Evolutionary conservation across 2,888 invertebrate species (phyloP), one percentile per base, ranked within the genome.

Genomic region (Mesorhabditis spiculigera): DNA sequence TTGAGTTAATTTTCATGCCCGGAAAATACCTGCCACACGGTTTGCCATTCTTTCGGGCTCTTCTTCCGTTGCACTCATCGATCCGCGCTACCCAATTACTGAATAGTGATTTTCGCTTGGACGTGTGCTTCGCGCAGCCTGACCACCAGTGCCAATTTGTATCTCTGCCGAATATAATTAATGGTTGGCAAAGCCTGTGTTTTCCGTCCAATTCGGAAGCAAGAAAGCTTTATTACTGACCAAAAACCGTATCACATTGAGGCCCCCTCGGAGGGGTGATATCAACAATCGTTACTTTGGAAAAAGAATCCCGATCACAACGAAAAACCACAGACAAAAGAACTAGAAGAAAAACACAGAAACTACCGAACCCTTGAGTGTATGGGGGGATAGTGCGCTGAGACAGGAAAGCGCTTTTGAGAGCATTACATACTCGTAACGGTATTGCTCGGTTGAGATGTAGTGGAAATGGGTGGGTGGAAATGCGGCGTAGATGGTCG

Each of bases 401-500:
- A 50, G n/a, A 50, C 8, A 50, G 58, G n/a, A 50, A 50, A 28
- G 28, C 28, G 28, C 3, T 28, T 28, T 28, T 28, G 28, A 28
- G 28, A 28, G 28, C 28, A 28, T 28, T 1, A 3, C 10, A 50
- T 50, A 50, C 58, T 50, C 58, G 58, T 50, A 50, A 13, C 8
- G 58, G n/a, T 13, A 50, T 50, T 50, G 58, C 58, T n/a, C 58
- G n/a, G 58, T 13, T 50, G n/a, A 13, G 58, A 50, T 50, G 28
- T 50, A n/a, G n/a, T 50, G 58, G 58, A n/a, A 50, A 13, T 50
- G 58, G n/a, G n/a, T 50, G n/a, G 58, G 58, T 10, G 58, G n/a
- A 50, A 50, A 13, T 50, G 58, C 58, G 58, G n/a, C 8, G 8
- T n/a, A 13, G n/a, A 13, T 50, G 28, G 28, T 28, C n/a, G 28